Percentiles rank a stretch among this genome's conserved stretches.
phyloP scores from a whole-genome alignment of 2,888 invertebrate species.

The Epinotia bilunana region DNA sequence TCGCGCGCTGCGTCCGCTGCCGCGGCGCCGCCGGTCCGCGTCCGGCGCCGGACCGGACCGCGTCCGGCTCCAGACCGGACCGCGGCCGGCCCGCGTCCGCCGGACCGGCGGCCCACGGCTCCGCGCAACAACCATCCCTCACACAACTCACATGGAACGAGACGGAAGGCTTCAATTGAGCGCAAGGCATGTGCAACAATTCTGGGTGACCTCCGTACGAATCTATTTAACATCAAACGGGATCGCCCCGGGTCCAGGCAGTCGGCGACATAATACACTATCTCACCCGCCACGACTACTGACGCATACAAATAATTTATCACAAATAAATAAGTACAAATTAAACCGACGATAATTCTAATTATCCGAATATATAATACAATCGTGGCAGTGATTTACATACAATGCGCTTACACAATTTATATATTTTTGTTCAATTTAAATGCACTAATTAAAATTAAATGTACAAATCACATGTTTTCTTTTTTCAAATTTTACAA shows the following conservation, averaged over 20 bases:
- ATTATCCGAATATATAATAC: constrained; percentile 67
- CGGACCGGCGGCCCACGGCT: constrained; percentile 20
- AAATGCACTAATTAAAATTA: constrained; percentile 65
- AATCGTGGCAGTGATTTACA: constrained; percentile 70
- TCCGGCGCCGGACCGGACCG: constrained; percentile 37
- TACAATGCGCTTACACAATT: constrained; percentile 67
- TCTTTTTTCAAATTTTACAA: constrained; percentile 33
- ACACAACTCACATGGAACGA: constrained; percentile 45
- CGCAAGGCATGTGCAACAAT: constrained; percentile 46
- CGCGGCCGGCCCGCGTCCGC: constrained; percentile 33
- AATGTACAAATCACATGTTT: constrained; percentile 58
- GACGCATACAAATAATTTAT: constrained; percentile 55
- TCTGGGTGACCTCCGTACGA: constrained; percentile 41
- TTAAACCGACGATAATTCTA: constrained; percentile 61
- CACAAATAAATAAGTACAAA: constrained; percentile 76
- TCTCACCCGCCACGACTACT: constrained; percentile 53
- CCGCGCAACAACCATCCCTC: constrained; percentile 33
- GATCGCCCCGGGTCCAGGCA: constrained; percentile 25
- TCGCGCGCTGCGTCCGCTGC: constrained; percentile 64
- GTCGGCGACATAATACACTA: constrained; percentile 54
- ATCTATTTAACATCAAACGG: constrained; percentile 13
- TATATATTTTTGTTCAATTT: constrained; percentile 69
- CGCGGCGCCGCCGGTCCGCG: constrained; percentile 32
- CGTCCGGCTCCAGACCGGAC: constrained; percentile 17
- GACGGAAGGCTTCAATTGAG: constrained; percentile 41